Evolutionary conservation across 2,113 vertebrate species (phyloP).

Genomic region (Pantherophis guttatus): DNA sequence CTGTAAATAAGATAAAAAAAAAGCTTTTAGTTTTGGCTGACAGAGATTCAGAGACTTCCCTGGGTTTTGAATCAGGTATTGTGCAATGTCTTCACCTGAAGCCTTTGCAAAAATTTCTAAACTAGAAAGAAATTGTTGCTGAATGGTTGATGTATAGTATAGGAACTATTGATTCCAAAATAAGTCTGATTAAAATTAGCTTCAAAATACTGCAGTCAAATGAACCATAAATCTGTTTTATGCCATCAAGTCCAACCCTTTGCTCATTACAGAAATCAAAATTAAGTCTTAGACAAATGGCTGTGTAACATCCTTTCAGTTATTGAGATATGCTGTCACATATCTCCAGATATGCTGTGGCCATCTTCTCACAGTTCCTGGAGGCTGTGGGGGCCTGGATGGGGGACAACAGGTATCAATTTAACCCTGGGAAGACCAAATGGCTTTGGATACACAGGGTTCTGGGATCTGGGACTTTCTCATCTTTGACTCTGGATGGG

Average conservation of each 20-base stretch:
- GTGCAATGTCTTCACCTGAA: background rate
- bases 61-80: background rate
- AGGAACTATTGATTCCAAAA: conserved; percentile 92
- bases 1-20: background rate
- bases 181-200: conserved; percentile 94
- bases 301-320: background rate
- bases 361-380: background rate
- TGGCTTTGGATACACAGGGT: background rate
- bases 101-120: conserved; percentile 51
- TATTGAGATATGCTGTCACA: background rate
- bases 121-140: conserved; percentile 82
- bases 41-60: too few relatives aligned
- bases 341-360: background rate
- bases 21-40: background rate
- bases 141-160: conserved; percentile 85
- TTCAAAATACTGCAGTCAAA: conserved; percentile 91
- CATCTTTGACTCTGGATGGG: background rate
- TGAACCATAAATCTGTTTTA: background rate
- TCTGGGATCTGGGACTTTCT: background rate
- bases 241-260: background rate
- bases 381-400: background rate
- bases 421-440: background rate
- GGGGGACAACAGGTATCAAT: background rate
- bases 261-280: background rate
- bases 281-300: background rate